These are phyloP conservation scores for Pterocles gutturalis DNA, from an alignment of 2,113 vertebrate genomes.

Conservation along the genomic window DNA sequence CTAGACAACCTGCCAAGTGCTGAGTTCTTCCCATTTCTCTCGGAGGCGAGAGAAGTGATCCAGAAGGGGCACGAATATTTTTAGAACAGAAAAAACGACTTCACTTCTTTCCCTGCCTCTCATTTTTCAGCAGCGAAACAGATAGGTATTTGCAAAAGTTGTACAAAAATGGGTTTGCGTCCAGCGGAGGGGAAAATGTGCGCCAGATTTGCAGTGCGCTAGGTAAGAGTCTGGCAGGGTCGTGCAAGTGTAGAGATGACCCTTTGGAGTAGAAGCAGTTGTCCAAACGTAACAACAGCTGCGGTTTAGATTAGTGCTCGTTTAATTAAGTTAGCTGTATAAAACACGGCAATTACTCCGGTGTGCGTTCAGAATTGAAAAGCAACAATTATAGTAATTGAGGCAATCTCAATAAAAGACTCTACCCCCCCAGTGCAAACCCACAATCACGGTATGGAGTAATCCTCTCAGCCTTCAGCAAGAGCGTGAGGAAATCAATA, in stretches of 20 bases:
- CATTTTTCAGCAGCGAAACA: background rate
- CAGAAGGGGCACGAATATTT: background rate
- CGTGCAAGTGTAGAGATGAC: background rate
- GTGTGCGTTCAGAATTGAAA: background rate
- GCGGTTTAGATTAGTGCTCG: background rate
- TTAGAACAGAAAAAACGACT: background rate
- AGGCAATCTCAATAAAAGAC: background rate
- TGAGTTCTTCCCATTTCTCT: background rate
- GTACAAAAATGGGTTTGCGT: background rate
- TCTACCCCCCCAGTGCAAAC: background rate
- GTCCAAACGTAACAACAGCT: background rate
- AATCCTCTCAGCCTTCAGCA: background rate
- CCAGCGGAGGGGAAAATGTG: background rate
- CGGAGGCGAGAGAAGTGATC: background rate
- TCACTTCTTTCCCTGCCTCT: background rate
- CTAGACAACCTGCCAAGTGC: background rate
- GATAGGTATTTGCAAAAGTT: background rate
- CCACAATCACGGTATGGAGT: rapidly evolving
- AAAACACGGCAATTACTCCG: background rate
- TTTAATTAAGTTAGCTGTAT: constrained; percentile 8
- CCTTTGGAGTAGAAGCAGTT: background rate
- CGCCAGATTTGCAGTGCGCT: background rate
- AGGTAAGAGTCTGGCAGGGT: background rate
- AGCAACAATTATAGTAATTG: background rate
- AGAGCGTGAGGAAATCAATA: background rate